These are phyloP conservation scores for Corydoras maculifer DNA, from an alignment of 2,113 vertebrate species.

Conservation along the genomic window DNA sequence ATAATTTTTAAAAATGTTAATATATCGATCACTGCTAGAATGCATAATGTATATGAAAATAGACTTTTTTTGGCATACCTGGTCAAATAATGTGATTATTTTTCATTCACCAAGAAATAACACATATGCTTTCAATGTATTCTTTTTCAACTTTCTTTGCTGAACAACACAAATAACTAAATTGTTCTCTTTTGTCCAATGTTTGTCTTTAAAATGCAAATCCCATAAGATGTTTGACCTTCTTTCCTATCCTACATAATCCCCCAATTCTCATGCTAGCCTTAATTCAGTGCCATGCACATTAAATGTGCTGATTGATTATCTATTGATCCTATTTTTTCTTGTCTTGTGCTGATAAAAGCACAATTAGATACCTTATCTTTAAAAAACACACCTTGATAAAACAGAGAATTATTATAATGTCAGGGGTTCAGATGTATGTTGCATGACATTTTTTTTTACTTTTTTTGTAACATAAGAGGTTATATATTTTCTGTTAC, in stretches of 20 bases:
- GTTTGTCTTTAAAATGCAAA: constrained; percentile 40
- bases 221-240: constrained; percentile 41
- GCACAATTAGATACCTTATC: constrained; percentile 54
- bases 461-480: too few relatives aligned
- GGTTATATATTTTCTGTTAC: too few relatives aligned
- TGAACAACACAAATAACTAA: background rate
- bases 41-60: too few relatives aligned
- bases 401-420: constrained; percentile 2
- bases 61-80: too few relatives aligned
- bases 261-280: constrained; percentile 61
- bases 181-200: constrained; percentile 35
- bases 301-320: constrained; percentile 65
- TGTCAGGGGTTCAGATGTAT: too few relatives aligned
- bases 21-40: too few relatives aligned
- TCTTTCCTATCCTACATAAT: constrained; percentile 51
- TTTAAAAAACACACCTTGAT: constrained; percentile 56
- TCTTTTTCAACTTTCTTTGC: too few relatives aligned
- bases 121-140: background rate
- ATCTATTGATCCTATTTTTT: constrained; percentile 60
- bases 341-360: constrained; percentile 62
- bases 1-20: too few relatives aligned
- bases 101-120: background rate
- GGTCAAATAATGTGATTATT: too few relatives aligned
- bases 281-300: constrained; percentile 53
- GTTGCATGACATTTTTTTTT: too few relatives aligned